phyloP scores from a whole-genome alignment of 2,888 invertebrate species.

The Pseudococcus viburni region DNA sequence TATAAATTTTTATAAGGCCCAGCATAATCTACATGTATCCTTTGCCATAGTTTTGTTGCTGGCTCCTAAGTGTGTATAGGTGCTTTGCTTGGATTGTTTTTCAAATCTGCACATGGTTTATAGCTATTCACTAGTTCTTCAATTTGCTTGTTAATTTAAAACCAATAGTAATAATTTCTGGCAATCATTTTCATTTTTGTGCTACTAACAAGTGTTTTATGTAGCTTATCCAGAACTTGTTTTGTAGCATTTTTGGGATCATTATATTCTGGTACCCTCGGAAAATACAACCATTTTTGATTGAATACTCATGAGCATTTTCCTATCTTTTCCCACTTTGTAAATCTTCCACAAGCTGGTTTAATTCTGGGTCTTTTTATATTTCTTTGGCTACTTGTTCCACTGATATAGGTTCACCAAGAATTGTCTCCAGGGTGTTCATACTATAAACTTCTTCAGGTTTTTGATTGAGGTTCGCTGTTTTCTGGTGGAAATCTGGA shows the following conservation, averaged over 20 bases:
- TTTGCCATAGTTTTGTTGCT: too few relatives aligned
- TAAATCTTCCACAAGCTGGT: too few relatives aligned
- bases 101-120: conserved; percentile 69
- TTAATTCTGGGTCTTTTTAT: background rate
- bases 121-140: too few relatives aligned
- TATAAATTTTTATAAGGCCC: background rate
- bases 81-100: too few relatives aligned
- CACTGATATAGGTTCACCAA: background rate
- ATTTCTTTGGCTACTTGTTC: conserved; percentile 61
- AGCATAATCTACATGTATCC: too few relatives aligned
- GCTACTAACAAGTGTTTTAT: conserved; percentile 69
- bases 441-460: too few relatives aligned
- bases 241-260: conserved; percentile 67
- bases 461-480: too few relatives aligned
- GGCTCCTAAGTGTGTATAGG: conserved; percentile 53
- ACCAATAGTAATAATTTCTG: too few relatives aligned
- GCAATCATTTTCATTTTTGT: conserved; percentile 69
- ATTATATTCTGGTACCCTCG: conserved; percentile 67
- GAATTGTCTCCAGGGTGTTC: too few relatives aligned
- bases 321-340: too few relatives aligned
- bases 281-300: too few relatives aligned
- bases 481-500: too few relatives aligned
- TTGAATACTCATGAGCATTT: conserved; percentile 62
- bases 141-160: conserved; percentile 62
- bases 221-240: conserved; percentile 69